Conservation (phyloP, 2,888 invertebrate genomes). For the Drosophila pseudotakahashii region DNA sequence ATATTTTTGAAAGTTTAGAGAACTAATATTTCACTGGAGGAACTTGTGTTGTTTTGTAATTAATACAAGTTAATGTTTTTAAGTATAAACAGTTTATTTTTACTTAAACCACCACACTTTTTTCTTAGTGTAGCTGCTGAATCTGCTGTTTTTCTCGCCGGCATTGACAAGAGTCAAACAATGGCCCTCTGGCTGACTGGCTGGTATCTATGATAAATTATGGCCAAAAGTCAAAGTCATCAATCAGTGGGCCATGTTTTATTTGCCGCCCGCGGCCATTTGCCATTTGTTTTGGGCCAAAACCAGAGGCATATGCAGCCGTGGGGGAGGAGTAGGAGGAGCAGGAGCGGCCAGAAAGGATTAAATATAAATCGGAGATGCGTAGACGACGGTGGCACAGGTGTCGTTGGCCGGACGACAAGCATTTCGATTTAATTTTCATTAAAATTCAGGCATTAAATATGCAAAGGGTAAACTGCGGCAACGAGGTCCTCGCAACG, state of each 20-base stretch:
- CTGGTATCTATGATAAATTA: constrained; percentile 77
- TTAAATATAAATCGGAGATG: constrained; percentile 70
- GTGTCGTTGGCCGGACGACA: constrained; percentile 61
- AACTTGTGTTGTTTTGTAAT: too few species aligned
- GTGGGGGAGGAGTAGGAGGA: constrained; percentile 2
- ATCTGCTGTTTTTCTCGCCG: constrained; percentile 47
- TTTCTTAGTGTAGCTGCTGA: constrained; percentile 4
- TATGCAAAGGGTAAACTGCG: constrained; percentile 78
- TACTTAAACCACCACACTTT: too few species aligned
- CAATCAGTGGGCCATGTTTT: constrained; percentile 76
- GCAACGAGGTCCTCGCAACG: constrained; percentile 37
- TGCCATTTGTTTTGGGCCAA: constrained; percentile 44
- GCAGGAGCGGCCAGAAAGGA: constrained; percentile 49
- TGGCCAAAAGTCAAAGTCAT: constrained; percentile 80
- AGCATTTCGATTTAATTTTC: constrained; percentile 89
- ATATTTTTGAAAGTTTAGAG: too few species aligned
- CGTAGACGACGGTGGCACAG: constrained; percentile 49
- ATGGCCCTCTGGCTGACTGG: constrained; percentile 32
- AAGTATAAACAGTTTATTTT: too few species aligned
- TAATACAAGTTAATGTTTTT: too few species aligned
- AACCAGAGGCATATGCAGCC: constrained; percentile 36
- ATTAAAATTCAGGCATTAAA: constrained; percentile 82
- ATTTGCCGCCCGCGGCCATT: constrained; percentile 74
- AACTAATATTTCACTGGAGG: too few species aligned
- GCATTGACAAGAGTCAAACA: constrained; percentile 57